Evolutionary conservation across 1,140 invertebrate genomes (phyloP).

Genomic region (Camponotus pennsylvanicus): DNA sequence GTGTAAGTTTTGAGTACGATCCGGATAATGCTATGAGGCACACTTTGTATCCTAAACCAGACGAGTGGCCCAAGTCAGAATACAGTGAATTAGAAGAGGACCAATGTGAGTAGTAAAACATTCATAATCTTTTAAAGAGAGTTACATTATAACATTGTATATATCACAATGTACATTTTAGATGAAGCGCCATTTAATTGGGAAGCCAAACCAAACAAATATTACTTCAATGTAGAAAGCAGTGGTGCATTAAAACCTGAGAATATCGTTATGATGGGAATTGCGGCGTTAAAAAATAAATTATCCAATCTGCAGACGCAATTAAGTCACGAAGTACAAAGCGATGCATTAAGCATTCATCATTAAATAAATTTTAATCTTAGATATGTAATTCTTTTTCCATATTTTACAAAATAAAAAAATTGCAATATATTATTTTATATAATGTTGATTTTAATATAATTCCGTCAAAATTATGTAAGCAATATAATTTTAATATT

Average conservation of each 20-base stretch:
- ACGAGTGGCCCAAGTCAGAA: constrained; percentile 99
- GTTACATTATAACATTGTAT: neutral
- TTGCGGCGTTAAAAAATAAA: constrained; percentile 97
- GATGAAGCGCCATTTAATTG: constrained; percentile 97
- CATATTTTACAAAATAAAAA: constrained; percentile 42
- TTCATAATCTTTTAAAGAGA: neutral
- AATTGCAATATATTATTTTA: neutral
- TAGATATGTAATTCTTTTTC: neutral
- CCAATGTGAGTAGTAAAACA: constrained; percentile 89
- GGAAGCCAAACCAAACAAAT: constrained; percentile 98
- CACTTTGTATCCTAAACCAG: constrained; percentile 98
- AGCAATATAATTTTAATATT: neutral
- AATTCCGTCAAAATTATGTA: neutral
- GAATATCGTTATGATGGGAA: constrained; percentile 98
- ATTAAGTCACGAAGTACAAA: constrained; percentile 94
- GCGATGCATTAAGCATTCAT: constrained; percentile 92
- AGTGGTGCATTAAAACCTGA: constrained; percentile 97
- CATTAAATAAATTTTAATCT: constrained; percentile 73
- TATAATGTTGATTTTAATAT: neutral
- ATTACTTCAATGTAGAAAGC: constrained; percentile 98
- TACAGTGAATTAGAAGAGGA: constrained; percentile 97
- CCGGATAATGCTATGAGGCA: constrained; percentile 99
- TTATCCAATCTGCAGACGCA: constrained; percentile 97
- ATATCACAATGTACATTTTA: constrained; percentile 83
- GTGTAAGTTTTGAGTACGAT: constrained; percentile 99